Conservation (phyloP, 2,888 invertebrate genomes). For the Anoncus sp. region DNA sequence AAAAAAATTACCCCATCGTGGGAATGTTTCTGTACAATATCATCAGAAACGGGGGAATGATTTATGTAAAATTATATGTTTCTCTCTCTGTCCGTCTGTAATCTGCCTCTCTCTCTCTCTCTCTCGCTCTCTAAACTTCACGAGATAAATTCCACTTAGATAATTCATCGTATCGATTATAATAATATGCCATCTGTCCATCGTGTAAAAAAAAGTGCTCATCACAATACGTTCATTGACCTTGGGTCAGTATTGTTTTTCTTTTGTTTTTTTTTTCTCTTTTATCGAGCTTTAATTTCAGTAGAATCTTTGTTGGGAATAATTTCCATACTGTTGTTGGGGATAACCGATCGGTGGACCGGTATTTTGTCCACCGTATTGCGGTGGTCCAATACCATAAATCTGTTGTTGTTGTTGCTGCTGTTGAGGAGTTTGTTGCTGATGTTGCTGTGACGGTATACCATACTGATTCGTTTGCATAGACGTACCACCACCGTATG, state of each 20-base stretch:
- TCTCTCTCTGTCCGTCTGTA: too few species aligned
- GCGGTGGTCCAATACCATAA: constrained; percentile 68
- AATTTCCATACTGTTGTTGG: constrained; percentile 78
- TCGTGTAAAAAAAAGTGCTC: constrained; percentile 24
- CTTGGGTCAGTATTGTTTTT: background rate
- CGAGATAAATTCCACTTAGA: background rate
- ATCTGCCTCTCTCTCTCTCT: background rate
- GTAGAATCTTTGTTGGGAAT: constrained; percentile 79
- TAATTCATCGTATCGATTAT: background rate
- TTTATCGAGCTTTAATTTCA: constrained; percentile 43
- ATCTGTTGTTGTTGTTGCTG: constrained; percentile 61
- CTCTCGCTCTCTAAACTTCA: background rate
- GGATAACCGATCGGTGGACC: constrained; percentile 71
- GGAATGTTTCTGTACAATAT: constrained; percentile 10
- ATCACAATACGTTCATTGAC: background rate
- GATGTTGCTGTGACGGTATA: constrained; percentile 28
- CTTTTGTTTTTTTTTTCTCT: background rate
- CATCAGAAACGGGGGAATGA: constrained; percentile 21
- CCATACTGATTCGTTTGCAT: constrained; percentile 50
- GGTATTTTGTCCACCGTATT: constrained; percentile 71
- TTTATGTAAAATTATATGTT: constrained; percentile 17
- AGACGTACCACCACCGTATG: constrained; percentile 8
- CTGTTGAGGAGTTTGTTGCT: constrained; percentile 32
- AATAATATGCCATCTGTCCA: background rate
- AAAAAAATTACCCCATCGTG: constrained; percentile 5